A percentile compares a stretch with the other conserved stretches of the same genome.
These are phyloP conservation scores for Papio anubis DNA, from an alignment of 2,113 vertebrate species.

Conservation along the genomic window DNA sequence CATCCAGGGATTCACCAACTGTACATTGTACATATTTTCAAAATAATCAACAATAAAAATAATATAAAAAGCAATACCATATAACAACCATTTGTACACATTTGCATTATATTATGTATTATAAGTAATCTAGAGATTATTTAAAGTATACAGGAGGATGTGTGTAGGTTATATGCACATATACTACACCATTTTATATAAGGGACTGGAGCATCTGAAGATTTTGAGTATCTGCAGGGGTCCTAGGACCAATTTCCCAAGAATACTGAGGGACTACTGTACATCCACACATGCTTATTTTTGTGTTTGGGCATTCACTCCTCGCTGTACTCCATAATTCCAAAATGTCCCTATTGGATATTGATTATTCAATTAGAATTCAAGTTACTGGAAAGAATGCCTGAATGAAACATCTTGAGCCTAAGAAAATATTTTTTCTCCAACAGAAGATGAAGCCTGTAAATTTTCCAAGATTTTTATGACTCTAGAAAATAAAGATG, in stretches of 20 bases:
- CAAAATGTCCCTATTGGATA: not conserved
- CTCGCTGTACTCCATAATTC: not conserved
- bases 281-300: not conserved
- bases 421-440: not conserved
- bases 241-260: not conserved
- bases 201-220: not conserved
- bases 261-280: not conserved
- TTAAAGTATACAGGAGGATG: not conserved
- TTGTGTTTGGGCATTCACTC: not conserved
- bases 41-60: not conserved
- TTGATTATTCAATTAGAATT: not conserved
- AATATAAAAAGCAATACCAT: not conserved
- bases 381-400: conserved; percentile 22
- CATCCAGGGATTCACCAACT: not conserved
- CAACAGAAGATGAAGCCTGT: not conserved
- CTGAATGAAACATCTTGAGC: not conserved
- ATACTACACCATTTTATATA: not conserved
- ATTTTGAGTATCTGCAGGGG: not conserved
- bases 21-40: not conserved
- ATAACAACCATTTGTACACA: not conserved
- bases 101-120: not conserved
- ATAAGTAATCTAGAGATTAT: not conserved
- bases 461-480: not conserved
- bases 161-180: not conserved
- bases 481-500: not conserved